A percentile compares a stretch with the other conserved stretches of the same genome.
phyloP scores from a whole-genome alignment of 2,113 vertebrate species.

The Atrichornis clamosus region DNA sequence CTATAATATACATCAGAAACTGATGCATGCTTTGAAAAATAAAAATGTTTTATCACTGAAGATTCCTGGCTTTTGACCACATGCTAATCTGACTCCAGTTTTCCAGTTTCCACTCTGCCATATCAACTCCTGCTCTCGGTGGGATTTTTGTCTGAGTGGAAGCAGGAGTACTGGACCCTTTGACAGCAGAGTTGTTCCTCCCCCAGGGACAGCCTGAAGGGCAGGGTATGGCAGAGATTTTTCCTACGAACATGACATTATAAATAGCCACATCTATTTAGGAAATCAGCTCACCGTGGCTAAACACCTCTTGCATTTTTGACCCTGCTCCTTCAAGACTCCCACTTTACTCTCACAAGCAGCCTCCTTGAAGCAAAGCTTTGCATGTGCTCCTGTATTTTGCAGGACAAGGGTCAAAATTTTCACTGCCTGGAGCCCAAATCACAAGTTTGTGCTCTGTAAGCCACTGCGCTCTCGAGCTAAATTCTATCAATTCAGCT shows the following conservation, averaged over 20 bases:
- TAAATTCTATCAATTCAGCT: not conserved
- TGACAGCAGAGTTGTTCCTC: not conserved
- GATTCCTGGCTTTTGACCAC: not conserved
- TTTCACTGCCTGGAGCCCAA: not conserved
- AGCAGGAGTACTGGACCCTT: not conserved
- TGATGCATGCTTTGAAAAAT: not conserved
- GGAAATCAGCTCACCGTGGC: not conserved
- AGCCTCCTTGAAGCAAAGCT: not conserved
- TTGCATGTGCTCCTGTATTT: accelerated
- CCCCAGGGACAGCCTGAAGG: not conserved
- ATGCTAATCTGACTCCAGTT: not conserved
- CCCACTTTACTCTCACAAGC: not conserved
- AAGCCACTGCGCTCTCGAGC: not conserved
- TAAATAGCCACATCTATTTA: not conserved
- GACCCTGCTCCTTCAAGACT: not conserved
- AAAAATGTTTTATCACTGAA: not conserved
- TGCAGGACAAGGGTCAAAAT: not conserved
- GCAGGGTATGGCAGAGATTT: not conserved
- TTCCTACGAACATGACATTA: not conserved
- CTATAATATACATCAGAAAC: conserved; percentile 6
- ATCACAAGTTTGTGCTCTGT: not conserved
- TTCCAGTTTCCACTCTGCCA: not conserved
- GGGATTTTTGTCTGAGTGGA: not conserved
- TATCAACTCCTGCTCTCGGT: not conserved
- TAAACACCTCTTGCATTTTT: not conserved